Conservation (phyloP, 2,888 invertebrate genomes). For the Mermis nigrescens region DNA sequence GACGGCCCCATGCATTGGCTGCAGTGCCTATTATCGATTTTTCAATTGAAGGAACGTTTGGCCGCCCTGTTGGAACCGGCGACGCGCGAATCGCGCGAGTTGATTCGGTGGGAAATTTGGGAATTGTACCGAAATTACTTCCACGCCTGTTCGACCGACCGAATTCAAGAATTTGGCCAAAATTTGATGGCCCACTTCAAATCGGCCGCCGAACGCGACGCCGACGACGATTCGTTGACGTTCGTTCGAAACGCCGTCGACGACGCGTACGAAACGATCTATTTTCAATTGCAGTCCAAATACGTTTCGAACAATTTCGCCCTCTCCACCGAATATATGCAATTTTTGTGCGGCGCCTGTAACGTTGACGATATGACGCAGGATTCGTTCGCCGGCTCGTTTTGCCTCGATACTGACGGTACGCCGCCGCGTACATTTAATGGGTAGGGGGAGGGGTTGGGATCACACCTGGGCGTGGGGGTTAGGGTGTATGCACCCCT, state of each 20-base stretch:
- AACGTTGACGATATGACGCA: neutral
- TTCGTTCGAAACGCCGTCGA: neutral
- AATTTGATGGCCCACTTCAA: conserved; percentile 9
- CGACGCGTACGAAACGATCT: conserved; percentile 23
- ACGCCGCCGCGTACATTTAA: too few relatives aligned
- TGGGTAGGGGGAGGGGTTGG: too few relatives aligned
- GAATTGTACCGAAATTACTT: conserved; percentile 21
- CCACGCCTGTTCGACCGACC: conserved; percentile 21
- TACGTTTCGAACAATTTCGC: conserved; percentile 25
- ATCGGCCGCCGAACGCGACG: neutral
- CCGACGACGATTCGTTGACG: neutral
- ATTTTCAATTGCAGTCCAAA: conserved; percentile 22
- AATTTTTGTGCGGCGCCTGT: conserved; percentile 2
- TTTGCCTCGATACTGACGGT: too few relatives aligned
- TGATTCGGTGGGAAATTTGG: conserved; percentile 22
- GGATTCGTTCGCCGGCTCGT: too few relatives aligned
- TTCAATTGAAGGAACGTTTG: neutral
- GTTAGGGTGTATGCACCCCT: too few relatives aligned
- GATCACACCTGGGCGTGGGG: too few relatives aligned
- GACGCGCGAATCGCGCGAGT: neutral
- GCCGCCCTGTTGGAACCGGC: neutral
- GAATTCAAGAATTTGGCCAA: conserved; percentile 16
- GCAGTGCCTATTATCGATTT: neutral
- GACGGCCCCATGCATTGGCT: conserved; percentile 6
- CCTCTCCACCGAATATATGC: conserved; percentile 22